Conservation (phyloP, 1,140 invertebrate species). For the Zaprionus ornatus region DNA sequence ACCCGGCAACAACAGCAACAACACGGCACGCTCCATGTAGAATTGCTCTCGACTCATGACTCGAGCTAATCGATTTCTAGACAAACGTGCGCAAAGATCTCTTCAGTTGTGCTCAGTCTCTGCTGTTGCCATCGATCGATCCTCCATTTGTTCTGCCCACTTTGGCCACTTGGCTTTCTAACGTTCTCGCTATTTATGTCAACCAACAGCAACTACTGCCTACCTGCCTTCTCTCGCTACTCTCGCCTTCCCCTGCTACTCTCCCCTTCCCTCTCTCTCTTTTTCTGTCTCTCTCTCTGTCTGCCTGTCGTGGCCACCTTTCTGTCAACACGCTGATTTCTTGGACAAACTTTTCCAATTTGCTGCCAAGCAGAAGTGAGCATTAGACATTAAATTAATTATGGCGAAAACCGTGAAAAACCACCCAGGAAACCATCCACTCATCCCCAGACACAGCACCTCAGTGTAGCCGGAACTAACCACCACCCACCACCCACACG, state of each 20-base stretch:
- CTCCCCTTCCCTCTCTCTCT: not conserved
- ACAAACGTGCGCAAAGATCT: conserved; percentile 56
- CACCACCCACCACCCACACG: conserved; percentile 13
- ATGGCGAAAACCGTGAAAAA: conserved; percentile 51
- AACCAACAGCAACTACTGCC: conserved; percentile 8
- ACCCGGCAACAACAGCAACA: conserved; percentile 11
- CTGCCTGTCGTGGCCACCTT: too few relatives aligned
- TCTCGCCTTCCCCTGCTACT: not conserved
- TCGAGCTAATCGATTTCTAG: conserved; percentile 75
- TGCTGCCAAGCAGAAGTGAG: conserved; percentile 44
- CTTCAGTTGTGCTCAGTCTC: conserved; percentile 15
- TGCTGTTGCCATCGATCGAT: conserved; percentile 35
- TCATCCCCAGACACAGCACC: not conserved
- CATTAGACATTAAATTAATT: conserved; percentile 71
- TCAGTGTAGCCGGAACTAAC: conserved; percentile 7
- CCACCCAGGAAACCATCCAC: conserved; percentile 19
- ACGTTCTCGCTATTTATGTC: conserved; percentile 63
- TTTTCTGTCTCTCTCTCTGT: not conserved
- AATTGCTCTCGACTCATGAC: conserved; percentile 54
- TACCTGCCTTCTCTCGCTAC: not conserved
- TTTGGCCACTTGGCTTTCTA: conserved; percentile 69
- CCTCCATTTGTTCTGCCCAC: conserved; percentile 63
- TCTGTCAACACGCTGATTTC: conserved; percentile 39
- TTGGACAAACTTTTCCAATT: conserved; percentile 51
- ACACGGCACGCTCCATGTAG: conserved; percentile 41